Evolutionary conservation across 2,113 vertebrate genomes (phyloP).

Genomic region (Otocyon megalotis): DNA sequence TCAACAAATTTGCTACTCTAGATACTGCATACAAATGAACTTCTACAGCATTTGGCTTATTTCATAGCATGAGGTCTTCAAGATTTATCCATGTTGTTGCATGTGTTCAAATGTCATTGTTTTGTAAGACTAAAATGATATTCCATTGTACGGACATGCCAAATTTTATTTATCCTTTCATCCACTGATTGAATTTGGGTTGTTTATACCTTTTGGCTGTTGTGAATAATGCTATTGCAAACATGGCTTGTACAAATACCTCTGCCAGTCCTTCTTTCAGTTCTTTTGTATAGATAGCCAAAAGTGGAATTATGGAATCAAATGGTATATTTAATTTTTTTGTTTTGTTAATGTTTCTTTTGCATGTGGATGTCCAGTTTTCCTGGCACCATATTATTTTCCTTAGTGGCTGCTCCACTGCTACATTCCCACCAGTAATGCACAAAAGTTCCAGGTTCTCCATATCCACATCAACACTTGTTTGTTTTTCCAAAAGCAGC

Average conservation of each 20-base stretch:
- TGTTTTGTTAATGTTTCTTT: not conserved
- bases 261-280: not conserved
- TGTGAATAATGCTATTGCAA: not conserved
- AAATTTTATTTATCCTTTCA: not conserved
- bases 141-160: not conserved
- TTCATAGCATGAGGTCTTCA: not conserved
- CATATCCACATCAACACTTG: not conserved
- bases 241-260: not conserved
- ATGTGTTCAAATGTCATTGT: not conserved
- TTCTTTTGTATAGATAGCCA: not conserved
- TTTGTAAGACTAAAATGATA: not conserved
- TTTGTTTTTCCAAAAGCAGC: not conserved
- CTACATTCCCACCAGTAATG: not conserved
- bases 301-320: not conserved
- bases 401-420: not conserved
- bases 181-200: not conserved
- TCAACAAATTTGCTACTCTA: not conserved
- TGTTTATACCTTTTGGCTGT: not conserved
- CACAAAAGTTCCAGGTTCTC: not conserved
- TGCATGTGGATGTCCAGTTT: not conserved
- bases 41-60: not conserved
- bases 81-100: not conserved
- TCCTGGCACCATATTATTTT: not conserved
- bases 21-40: not conserved
- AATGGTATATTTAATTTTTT: not conserved